Conservation (phyloP, 2,113 vertebrate genomes). For the Protobothrops mucrosquamatus region DNA sequence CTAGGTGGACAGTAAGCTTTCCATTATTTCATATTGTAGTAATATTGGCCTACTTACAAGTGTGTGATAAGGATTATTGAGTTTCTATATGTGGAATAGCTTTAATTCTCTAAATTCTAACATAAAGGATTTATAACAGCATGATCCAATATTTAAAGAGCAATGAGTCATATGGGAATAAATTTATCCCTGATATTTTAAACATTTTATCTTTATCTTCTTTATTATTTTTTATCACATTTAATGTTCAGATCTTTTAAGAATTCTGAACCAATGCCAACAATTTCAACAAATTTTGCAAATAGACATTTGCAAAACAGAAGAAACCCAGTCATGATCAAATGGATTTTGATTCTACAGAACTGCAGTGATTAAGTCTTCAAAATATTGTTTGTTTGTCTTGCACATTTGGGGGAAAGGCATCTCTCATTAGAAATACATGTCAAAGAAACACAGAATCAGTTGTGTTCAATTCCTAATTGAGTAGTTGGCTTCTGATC, state of each 20-base stretch:
- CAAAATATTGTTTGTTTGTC: slow-evolving; percentile 8
- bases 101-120: not conserved
- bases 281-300: not conserved
- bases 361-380: slow-evolving; percentile 17
- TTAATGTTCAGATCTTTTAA: not conserved
- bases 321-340: slow-evolving; percentile 12
- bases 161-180: not conserved
- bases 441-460: slow-evolving; percentile 44
- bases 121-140: not conserved
- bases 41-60: not conserved
- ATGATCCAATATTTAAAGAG: not conserved
- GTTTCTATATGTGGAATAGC: not conserved
- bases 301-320: not conserved
- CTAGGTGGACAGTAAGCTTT: not conserved
- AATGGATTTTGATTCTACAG: slow-evolving; percentile 38
- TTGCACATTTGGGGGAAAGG: slow-evolving; percentile 17
- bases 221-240: not conserved
- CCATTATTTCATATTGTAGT: not conserved
- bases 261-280: not conserved
- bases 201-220: not conserved
- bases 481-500: slow-evolving; percentile 70
- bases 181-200: not conserved
- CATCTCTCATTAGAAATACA: slow-evolving; percentile 40
- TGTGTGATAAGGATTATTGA: not conserved
- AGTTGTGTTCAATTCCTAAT: slow-evolving; percentile 66